Evolutionary conservation across 2,888 invertebrate genomes (phyloP).

Genomic region (Julus scandinavius): DNA sequence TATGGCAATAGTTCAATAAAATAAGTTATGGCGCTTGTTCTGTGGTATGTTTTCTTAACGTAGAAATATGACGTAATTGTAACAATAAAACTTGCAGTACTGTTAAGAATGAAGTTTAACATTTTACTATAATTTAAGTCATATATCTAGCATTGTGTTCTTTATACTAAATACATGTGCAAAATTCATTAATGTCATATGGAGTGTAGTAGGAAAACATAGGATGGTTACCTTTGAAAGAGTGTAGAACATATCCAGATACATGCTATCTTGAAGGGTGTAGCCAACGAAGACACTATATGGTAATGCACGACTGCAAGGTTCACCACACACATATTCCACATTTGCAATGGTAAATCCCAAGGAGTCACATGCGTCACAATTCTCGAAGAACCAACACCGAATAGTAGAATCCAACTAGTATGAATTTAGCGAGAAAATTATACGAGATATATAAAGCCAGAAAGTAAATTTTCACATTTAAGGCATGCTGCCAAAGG

Average conservation of each 20-base stretch:
- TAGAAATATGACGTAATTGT: no score
- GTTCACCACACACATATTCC: neutral
- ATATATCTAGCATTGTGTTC: no score
- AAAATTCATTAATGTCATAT: no score
- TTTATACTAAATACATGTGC: no score
- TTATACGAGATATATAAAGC: neutral
- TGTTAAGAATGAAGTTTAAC: no score
- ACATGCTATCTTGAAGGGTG: neutral
- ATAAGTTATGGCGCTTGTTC: neutral
- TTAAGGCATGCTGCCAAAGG: slow-evolving; percentile 17
- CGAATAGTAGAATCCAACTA: neutral
- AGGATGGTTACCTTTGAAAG: neutral
- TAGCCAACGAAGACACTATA: neutral
- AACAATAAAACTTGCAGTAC: neutral
- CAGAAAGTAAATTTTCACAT: neutral
- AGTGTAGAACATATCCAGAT: neutral
- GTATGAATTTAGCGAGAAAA: neutral
- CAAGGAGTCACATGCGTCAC: neutral
- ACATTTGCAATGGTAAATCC: neutral
- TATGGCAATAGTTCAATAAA: neutral
- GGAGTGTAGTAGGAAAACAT: neutral
- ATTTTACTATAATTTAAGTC: no score
- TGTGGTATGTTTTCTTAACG: neutral
- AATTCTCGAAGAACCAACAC: neutral
- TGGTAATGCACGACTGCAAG: neutral